Conservation (phyloP, 35 echinoderm and acorn worm species). For the Anneissia japonica region DNA sequence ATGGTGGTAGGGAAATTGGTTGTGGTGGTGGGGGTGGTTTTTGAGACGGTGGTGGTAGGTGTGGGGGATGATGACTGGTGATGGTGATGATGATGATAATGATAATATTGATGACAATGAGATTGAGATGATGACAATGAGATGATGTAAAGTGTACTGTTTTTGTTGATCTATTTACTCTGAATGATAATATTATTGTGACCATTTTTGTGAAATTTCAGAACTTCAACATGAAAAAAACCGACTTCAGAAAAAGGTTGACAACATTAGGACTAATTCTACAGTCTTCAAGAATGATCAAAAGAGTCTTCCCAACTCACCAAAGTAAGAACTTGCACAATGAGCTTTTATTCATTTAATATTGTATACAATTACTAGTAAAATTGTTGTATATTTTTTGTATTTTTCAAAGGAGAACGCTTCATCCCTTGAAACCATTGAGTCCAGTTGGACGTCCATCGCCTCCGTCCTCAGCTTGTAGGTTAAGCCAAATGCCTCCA, state of each 20-base stretch:
- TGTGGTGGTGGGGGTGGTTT: too few relatives aligned
- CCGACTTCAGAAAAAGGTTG: background rate
- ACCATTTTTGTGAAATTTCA: too few relatives aligned
- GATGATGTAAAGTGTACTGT: background rate
- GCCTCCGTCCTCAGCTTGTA: background rate
- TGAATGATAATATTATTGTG: background rate
- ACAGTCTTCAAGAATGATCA: background rate
- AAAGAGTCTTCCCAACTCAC: background rate
- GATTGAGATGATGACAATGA: background rate
- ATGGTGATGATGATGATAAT: too few relatives aligned
- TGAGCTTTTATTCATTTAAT: too few relatives aligned
- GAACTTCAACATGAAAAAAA: background rate
- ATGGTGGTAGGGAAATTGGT: too few relatives aligned
- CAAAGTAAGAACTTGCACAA: too few relatives aligned
- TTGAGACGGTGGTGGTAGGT: too few relatives aligned
- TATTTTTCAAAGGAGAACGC: background rate
- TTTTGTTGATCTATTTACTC: background rate
- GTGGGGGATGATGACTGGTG: too few relatives aligned
- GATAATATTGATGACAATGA: background rate
- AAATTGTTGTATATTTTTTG: too few relatives aligned
- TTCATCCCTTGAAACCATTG: background rate
- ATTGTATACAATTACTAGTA: too few relatives aligned
- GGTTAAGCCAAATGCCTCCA: background rate
- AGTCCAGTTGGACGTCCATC: background rate
- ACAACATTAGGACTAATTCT: background rate